These are phyloP conservation scores for Ceratina japonica DNA, from an alignment of 1,140 invertebrate species.

Conservation along the genomic window DNA sequence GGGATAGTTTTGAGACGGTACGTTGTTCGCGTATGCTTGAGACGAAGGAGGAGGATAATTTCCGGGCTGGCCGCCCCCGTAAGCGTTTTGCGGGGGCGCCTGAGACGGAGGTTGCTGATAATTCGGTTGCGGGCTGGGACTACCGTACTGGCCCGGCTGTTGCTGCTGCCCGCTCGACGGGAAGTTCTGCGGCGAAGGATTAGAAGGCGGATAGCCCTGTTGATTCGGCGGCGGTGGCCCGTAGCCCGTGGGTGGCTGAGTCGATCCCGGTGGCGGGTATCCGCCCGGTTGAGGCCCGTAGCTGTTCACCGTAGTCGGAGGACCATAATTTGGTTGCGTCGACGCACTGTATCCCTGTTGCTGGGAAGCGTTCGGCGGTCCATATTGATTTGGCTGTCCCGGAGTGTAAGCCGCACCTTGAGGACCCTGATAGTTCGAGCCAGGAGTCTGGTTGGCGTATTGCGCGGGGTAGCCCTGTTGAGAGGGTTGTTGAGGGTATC, in stretches of 20 bases:
- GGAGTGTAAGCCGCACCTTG: slow-evolving; percentile 72
- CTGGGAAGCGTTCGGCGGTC: slow-evolving; percentile 72
- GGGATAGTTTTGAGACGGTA: slow-evolving; percentile 75
- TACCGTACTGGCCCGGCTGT: slow-evolving; percentile 75
- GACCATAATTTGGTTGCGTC: slow-evolving; percentile 75
- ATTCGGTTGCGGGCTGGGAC: slow-evolving; percentile 75
- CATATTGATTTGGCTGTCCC: slow-evolving; percentile 76
- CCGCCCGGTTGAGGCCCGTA: slow-evolving; percentile 75
- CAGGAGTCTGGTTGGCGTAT: slow-evolving; percentile 78
- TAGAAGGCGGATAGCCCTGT: slow-evolving; percentile 75
- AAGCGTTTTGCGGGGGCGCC: slow-evolving; percentile 75
- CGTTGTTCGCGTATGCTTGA: slow-evolving; percentile 76
- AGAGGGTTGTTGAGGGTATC: slow-evolving; percentile 80
- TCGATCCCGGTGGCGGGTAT: slow-evolving; percentile 72
- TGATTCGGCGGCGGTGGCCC: slow-evolving; percentile 77
- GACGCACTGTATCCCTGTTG: slow-evolving; percentile 73
- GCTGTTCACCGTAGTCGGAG: slow-evolving; percentile 75
- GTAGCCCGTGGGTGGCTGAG: slow-evolving; percentile 74
- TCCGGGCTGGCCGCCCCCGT: slow-evolving; percentile 71
- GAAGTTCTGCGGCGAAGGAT: slow-evolving; percentile 74
- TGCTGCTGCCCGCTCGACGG: slow-evolving; percentile 73
- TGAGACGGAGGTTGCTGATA: slow-evolving; percentile 77
- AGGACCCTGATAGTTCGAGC: slow-evolving; percentile 76
- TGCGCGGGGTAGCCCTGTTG: slow-evolving; percentile 80
- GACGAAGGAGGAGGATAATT: slow-evolving; percentile 76